Percentiles rank a stretch among this genome's conserved stretches.
These are phyloP conservation scores for Rapana venosa DNA, from an alignment of 2,888 invertebrate species.

Conservation along the genomic window DNA sequence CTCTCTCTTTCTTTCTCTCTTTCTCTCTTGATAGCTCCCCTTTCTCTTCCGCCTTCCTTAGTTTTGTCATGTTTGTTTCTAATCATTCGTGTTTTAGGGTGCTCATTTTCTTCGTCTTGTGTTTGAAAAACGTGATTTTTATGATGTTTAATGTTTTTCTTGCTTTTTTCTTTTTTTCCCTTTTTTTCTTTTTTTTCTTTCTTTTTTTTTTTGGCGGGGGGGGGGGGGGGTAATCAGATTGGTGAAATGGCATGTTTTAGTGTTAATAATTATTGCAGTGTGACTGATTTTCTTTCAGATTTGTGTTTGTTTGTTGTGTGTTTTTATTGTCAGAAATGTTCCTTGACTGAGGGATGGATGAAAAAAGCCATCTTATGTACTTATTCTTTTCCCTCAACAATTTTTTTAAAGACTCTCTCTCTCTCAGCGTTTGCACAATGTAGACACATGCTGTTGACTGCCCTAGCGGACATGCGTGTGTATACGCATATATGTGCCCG, in stretches of 20 bases:
- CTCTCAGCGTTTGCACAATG: too few relatives aligned
- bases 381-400: too few relatives aligned
- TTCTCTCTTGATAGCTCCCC: neutral
- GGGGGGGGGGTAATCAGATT: too few relatives aligned
- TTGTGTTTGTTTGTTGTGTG: neutral
- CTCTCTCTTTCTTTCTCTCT: neutral
- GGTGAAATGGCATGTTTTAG: too few relatives aligned
- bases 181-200: neutral
- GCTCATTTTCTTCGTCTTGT: neutral
- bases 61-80: neutral
- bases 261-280: too few relatives aligned
- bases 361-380: too few relatives aligned
- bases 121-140: neutral
- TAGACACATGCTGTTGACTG: too few relatives aligned
- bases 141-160: neutral
- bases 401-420: too few relatives aligned
- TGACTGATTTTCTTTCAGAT: neutral
- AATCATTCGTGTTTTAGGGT: neutral
- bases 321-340: neutral
- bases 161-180: neutral
- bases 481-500: too few relatives aligned
- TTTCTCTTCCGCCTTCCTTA: neutral
- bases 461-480: too few relatives aligned
- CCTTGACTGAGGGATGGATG: too few relatives aligned
- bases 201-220: too few relatives aligned